Percentiles rank a stretch among this genome's conserved stretches.
phyloP scores from a whole-genome alignment of 1,140 invertebrate genomes.

The Polyergus mexicanus region DNA sequence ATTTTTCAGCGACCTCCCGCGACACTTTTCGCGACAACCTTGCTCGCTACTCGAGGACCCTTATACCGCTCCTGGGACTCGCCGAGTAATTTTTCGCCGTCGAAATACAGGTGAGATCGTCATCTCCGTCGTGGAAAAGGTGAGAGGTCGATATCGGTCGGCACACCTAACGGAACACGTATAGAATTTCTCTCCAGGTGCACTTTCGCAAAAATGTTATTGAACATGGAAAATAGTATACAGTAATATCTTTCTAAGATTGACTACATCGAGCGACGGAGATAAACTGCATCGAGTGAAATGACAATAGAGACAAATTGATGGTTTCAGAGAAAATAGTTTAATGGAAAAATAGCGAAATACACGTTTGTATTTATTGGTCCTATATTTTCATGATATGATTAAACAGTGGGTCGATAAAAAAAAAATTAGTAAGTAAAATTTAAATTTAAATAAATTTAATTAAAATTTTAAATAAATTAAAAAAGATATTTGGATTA shows the following conservation, averaged over 20 bases:
- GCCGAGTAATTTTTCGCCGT: constrained; percentile 37
- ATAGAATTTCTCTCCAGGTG: not conserved
- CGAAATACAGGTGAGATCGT: constrained; percentile 25
- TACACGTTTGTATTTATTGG: not conserved
- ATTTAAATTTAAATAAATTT: not conserved
- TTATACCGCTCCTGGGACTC: not conserved
- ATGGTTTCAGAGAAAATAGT: no score
- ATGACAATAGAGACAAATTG: not conserved
- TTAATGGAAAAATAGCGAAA: not conserved
- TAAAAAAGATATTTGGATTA: not conserved
- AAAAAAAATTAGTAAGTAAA: not conserved
- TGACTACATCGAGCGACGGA: not conserved
- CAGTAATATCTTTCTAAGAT: not conserved
- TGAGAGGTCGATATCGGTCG: not conserved
- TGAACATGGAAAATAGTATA: not conserved
- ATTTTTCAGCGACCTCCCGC: constrained; percentile 29
- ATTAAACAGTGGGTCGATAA: not conserved
- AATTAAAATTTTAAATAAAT: no score
- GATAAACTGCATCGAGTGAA: not conserved
- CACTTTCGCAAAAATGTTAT: not conserved
- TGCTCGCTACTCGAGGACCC: constrained; percentile 25
- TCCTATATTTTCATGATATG: not conserved
- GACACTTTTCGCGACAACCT: not conserved
- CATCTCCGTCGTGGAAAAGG: not conserved
- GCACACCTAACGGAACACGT: no score